Evolutionary conservation across 2,797 vertebrate genomes (phyloP).

Genomic region (Melanotaenia boesemani): DNA sequence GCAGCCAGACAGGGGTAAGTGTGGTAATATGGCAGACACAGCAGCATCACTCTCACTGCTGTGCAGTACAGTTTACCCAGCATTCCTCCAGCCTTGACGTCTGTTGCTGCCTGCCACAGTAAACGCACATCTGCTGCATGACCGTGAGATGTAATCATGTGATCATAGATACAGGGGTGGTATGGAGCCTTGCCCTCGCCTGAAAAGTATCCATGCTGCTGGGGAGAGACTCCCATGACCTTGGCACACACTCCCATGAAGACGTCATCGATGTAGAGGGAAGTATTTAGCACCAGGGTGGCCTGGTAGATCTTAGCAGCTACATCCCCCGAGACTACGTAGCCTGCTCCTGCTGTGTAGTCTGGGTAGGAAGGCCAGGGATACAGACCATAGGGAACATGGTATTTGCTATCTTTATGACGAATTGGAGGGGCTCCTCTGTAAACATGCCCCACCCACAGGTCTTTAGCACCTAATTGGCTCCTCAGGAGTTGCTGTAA

Average conservation of each 20-base stretch:
- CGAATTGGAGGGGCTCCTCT: constrained; percentile 89
- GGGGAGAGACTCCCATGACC: constrained; percentile 88
- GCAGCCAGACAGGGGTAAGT: constrained; percentile 90
- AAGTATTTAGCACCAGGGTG: constrained; percentile 90
- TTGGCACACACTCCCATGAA: constrained; percentile 97
- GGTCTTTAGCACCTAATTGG: constrained; percentile 79
- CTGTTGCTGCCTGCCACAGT: constrained; percentile 89
- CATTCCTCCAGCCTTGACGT: constrained; percentile 68
- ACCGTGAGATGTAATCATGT: constrained; percentile 97
- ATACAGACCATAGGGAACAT: constrained; percentile 92
- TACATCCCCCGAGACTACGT: constrained; percentile 91
- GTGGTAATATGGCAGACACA: constrained; percentile 85
- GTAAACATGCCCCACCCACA: constrained; percentile 95
- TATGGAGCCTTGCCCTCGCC: constrained; percentile 93
- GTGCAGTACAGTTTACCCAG: constrained; percentile 86
- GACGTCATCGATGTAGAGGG: constrained; percentile 96
- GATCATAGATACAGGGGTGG: constrained; percentile 92
- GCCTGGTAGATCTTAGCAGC: constrained; percentile 90
- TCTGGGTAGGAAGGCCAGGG: constrained; percentile 93
- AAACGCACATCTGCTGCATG: constrained; percentile 87
- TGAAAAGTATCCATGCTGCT: constrained; percentile 90
- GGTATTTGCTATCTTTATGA: constrained; percentile 92
- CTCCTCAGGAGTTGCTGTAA: constrained; percentile 81
- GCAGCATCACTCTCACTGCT: constrained; percentile 86
- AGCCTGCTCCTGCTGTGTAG: constrained; percentile 94